These are phyloP conservation scores for Colaptes auratus DNA, from an alignment of 2,113 vertebrate species.

Conservation along the genomic window DNA sequence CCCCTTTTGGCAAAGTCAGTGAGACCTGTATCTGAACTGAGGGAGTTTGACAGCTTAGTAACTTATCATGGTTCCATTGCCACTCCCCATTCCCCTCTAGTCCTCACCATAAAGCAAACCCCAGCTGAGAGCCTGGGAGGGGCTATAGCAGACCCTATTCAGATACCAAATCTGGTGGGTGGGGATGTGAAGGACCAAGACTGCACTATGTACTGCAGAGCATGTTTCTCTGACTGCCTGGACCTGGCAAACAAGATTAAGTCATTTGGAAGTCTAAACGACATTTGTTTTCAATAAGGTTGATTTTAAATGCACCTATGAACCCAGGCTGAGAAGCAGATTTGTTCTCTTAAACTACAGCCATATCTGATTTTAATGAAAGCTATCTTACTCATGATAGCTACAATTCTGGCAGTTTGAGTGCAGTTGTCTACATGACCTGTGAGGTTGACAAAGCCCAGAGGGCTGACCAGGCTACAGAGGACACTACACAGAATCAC, in stretches of 20 bases:
- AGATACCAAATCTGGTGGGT: background rate
- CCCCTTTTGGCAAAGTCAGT: background rate
- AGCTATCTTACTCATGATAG: background rate
- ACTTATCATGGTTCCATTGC: background rate
- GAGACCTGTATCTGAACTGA: background rate
- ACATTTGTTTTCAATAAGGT: background rate
- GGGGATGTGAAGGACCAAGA: background rate
- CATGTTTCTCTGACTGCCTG: background rate
- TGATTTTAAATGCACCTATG: background rate
- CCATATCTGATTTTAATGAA: background rate
- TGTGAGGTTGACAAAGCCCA: background rate
- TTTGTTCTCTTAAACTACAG: background rate
- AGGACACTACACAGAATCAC: background rate
- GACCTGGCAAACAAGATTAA: background rate
- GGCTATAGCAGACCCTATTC: background rate
- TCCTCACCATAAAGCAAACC: background rate
- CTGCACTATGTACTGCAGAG: background rate
- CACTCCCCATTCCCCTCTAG: background rate
- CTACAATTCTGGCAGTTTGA: background rate
- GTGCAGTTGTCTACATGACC: background rate
- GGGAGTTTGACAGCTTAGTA: background rate
- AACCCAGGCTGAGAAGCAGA: background rate
- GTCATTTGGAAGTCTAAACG: background rate
- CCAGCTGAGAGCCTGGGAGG: background rate
- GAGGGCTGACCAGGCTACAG: background rate